Evolutionary conservation across 2,888 invertebrate genomes (phyloP), one percentile per base, ranked within the genome.

Genomic region (Eupithecia subfuscata): DNA sequence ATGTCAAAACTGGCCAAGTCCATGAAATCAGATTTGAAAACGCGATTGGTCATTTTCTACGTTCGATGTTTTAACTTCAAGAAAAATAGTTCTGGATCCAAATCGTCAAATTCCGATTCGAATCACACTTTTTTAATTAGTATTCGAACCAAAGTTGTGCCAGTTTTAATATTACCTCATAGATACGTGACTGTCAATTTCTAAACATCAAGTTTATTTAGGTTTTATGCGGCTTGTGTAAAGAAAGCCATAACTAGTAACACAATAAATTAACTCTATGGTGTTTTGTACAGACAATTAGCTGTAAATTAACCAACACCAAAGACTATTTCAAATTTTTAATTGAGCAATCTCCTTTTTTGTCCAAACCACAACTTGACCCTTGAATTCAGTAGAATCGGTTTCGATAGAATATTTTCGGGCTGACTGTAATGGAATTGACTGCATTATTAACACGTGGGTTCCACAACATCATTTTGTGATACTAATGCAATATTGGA

Each of bases 401-500:
- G 43, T 16, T 56, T 40, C 18, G 40, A 68, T 68, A 43, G 16
- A 68, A 68, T 67, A 67, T 68, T 43, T 43, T 43, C 11, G 67
- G 25, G 1, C 14, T 43, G 40, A 68, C 12, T 22, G 37, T 68
- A 22, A 25, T 16, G 68, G 68, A 68, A 68, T 67, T 37, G n/a
- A 22, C 37, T 37, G 67, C 68, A 43, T 25, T 68, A 22, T 7
- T 22, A 40, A 9, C n/a, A 25, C 22, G 14, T 68, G 14, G 25
- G 22, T 67, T 40, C 43, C 43, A 68, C 22, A 67, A 7, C 11
- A 67, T 43, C 0, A 8, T 25, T 65, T 60, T 70, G 37, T 63
- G 34, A 45, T 63, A 80, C 83, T 85, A 85, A 80, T 85, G 84
- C 86, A 85, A 85, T 82, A 84, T 84, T 88, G 85, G 85, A 86